Evolutionary conservation across 2,888 invertebrate genomes (phyloP).

Genomic region (Callimorpha dominula): DNA sequence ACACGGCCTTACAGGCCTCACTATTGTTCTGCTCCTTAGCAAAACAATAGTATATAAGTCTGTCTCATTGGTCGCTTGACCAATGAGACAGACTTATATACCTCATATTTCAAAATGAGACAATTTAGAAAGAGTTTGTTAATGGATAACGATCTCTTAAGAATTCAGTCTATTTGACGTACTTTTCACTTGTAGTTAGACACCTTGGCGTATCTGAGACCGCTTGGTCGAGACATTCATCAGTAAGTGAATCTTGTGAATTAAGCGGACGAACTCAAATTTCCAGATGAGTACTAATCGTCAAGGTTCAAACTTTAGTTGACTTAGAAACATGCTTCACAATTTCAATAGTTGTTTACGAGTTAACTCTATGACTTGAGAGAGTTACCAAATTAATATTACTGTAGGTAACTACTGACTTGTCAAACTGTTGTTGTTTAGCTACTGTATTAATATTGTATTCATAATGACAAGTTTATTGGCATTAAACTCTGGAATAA

Average conservation of each 20-base stretch:
- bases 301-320: background rate
- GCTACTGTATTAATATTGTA: background rate
- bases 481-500: background rate
- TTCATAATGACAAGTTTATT: background rate
- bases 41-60: too few relatives aligned
- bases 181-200: background rate
- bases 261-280: background rate
- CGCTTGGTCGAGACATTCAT: background rate
- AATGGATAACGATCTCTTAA: too few relatives aligned
- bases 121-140: too few relatives aligned
- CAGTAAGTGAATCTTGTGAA: background rate
- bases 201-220: background rate
- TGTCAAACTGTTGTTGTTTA: background rate
- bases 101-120: too few relatives aligned
- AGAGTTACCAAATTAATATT: background rate
- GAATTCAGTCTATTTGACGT: background rate
- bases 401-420: background rate
- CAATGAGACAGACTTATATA: too few relatives aligned
- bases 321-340: constrained; percentile 1
- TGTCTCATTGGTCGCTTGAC: too few relatives aligned
- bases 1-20: background rate
- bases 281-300: constrained; percentile 8
- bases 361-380: background rate
- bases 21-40: too few relatives aligned
- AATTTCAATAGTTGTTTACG: constrained; percentile 4